A percentile compares a stretch with the other conserved stretches of the same genome.
Evolutionary conservation across 2,888 invertebrate species (phyloP).

Genomic region (Dicyrtomina minuta): DNA sequence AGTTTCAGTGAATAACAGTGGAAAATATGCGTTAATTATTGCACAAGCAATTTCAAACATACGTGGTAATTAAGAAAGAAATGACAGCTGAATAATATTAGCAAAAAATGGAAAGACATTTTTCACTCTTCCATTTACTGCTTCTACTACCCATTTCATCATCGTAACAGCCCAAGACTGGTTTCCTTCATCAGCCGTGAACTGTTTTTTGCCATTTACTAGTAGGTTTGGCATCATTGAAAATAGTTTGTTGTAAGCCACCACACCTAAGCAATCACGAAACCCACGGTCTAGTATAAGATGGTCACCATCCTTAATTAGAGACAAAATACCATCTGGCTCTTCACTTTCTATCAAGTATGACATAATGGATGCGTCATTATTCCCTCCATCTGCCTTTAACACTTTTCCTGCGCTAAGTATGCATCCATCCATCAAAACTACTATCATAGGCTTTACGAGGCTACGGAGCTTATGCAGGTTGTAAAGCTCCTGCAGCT

Average conservation of each 20-base stretch:
- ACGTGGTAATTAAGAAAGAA: not conserved
- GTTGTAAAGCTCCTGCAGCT: too few species aligned
- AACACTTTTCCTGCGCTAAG: conserved; percentile 20
- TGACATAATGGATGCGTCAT: conserved; percentile 34
- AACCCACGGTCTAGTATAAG: conserved; percentile 34
- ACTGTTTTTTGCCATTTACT: too few species aligned
- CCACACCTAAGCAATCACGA: too few species aligned
- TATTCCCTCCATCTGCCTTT: conserved; percentile 28
- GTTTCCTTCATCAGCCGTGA: too few species aligned
- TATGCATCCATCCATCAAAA: conserved; percentile 18
- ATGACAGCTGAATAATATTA: conserved; percentile 30
- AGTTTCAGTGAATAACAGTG: not conserved
- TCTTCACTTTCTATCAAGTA: too few species aligned
- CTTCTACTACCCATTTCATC: not conserved
- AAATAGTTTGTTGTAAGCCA: too few species aligned
- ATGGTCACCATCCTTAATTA: not conserved
- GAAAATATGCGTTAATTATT: not conserved
- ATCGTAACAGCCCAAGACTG: not conserved
- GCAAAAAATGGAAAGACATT: too few species aligned
- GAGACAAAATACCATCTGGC: not conserved
- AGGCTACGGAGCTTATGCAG: too few species aligned
- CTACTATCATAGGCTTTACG: conserved; percentile 29
- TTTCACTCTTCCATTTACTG: conserved; percentile 35
- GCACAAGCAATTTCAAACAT: not conserved
- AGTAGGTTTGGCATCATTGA: too few species aligned